Evolutionary conservation across 2,113 vertebrate genomes (phyloP).

Genomic region (Callipepla californica): DNA sequence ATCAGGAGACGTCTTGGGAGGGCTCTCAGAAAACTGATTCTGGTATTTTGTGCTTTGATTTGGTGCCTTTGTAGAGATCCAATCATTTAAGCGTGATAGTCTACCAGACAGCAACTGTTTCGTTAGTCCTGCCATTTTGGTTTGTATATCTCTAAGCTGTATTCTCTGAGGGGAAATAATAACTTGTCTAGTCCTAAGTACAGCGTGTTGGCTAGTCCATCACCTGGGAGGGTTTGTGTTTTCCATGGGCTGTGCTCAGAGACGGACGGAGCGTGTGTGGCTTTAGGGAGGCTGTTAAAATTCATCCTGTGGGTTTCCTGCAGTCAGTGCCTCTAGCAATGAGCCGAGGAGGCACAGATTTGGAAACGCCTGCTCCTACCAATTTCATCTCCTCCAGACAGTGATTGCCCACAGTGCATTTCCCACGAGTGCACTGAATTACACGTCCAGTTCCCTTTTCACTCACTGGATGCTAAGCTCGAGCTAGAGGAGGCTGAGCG

Average conservation of each 20-base stretch:
- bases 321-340: background rate
- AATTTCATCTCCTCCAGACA: background rate
- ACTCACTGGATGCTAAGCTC: background rate
- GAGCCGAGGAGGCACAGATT: background rate
- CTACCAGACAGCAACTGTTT: background rate
- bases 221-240: background rate
- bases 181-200: background rate
- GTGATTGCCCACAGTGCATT: background rate
- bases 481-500: background rate
- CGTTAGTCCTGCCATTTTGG: background rate
- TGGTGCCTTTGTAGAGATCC: background rate
- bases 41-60: background rate
- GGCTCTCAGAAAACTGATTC: background rate
- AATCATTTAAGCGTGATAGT: background rate
- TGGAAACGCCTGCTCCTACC: background rate
- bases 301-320: background rate
- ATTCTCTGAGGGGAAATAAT: background rate
- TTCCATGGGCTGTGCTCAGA: background rate
- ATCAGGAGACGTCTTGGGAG: background rate
- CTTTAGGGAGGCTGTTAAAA: background rate
- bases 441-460: background rate
- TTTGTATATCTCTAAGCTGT: background rate
- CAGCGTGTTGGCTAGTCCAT: background rate
- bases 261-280: background rate
- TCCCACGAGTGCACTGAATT: background rate